Percentiles rank a stretch among this genome's conserved stretches.
Conservation (phyloP, 2,113 vertebrate species). For the Pangasianodon gigas region DNA sequence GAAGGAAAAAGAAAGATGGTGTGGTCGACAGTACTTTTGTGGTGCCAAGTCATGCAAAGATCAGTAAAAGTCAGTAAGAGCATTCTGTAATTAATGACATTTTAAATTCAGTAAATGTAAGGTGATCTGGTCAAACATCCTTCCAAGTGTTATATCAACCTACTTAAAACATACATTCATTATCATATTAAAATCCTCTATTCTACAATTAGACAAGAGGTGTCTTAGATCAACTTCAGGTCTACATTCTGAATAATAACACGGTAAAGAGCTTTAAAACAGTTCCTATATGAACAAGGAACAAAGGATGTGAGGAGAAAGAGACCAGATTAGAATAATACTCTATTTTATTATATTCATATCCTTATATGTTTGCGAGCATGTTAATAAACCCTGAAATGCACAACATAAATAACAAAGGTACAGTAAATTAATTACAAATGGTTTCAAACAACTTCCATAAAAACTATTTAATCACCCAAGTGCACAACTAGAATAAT, state of each 20-base stretch:
- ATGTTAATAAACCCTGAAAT: slow-evolving; percentile 31
- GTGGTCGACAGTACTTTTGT: not conserved
- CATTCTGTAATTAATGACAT: not conserved
- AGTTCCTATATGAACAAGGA: not conserved
- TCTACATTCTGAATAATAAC: slow-evolving; percentile 1
- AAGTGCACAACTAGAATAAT: slow-evolving; percentile 40
- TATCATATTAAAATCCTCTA: not conserved
- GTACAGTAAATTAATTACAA: not conserved
- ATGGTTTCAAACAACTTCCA: not conserved
- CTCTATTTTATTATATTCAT: slow-evolving; percentile 37
- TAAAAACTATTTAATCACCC: not conserved
- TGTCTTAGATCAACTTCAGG: not conserved
- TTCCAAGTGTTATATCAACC: no score
- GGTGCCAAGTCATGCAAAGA: not conserved
- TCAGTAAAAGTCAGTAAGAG: not conserved
- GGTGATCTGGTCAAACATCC: not conserved
- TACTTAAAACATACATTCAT: not conserved
- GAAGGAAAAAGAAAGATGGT: not conserved
- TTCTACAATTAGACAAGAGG: not conserved
- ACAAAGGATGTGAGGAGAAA: not conserved
- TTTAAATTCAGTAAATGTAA: not conserved
- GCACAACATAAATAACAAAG: slow-evolving; percentile 39
- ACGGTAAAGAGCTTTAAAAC: not conserved
- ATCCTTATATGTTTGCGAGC: not conserved
- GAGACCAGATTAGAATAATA: slow-evolving; percentile 26